These are phyloP conservation scores for Agonopterix arenella DNA, from an alignment of 2,888 invertebrate species.

Conservation along the genomic window DNA sequence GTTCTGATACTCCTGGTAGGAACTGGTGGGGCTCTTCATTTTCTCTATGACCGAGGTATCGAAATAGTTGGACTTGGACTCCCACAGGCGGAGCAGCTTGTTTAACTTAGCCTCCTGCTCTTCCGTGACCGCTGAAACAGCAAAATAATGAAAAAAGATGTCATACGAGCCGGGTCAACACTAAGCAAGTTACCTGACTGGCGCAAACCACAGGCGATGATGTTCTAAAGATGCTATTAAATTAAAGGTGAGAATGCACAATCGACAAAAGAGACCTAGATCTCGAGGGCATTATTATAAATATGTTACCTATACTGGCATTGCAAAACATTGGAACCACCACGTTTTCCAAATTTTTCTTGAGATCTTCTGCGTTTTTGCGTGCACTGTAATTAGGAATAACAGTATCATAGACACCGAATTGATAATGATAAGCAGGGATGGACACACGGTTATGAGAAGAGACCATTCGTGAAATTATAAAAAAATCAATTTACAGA, in stretches of 20 bases:
- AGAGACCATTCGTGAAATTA: background rate
- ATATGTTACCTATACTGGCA: conserved; percentile 85
- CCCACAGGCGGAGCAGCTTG: conserved; percentile 97
- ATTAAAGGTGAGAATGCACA: conserved; percentile 63
- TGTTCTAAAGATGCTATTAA: conserved; percentile 54
- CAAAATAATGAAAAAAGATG: conserved; percentile 56
- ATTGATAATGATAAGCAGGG: conserved; percentile 43
- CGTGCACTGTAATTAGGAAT: conserved; percentile 88
- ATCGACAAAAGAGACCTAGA: conserved; percentile 61
- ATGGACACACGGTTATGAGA: conserved; percentile 18
- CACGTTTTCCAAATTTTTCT: conserved; percentile 94
- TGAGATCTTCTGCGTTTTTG: conserved; percentile 95
- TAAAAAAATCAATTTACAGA: no score
- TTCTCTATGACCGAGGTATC: conserved; percentile 88
- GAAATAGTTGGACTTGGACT: conserved; percentile 95
- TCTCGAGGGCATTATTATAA: conserved; percentile 75
- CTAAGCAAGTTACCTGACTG: conserved; percentile 70
- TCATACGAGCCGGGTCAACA: conserved; percentile 43
- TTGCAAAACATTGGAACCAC: conserved; percentile 99
- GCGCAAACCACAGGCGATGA: conserved; percentile 61
- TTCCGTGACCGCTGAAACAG: conserved; percentile 84
- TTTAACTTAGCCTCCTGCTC: conserved; percentile 94
- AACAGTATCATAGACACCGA: conserved; percentile 73
- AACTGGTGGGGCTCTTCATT: conserved; percentile 90
- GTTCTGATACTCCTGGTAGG: conserved; percentile 94